phyloP scores from a whole-genome alignment of 2,797 vertebrate species.

The Hydrolagus colliei region DNA sequence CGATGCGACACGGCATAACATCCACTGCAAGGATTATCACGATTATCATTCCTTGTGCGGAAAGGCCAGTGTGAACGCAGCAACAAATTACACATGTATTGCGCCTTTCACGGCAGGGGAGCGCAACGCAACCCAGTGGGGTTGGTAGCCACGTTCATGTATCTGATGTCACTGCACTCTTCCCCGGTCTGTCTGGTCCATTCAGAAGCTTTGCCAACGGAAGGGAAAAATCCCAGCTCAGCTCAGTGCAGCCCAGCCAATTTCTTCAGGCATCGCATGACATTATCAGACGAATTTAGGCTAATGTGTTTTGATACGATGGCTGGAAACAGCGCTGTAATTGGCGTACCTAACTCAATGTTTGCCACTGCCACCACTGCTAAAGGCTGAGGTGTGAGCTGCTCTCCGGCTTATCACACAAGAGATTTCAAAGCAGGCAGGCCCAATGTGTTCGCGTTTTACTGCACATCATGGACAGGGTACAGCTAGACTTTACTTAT shows the following conservation, averaged over 20 bases:
- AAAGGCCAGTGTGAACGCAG: no score
- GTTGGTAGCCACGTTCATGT: slow-evolving; percentile 42
- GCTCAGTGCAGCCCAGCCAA: not conserved
- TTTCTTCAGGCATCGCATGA: slow-evolving; percentile 54
- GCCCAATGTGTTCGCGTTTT: slow-evolving; percentile 62
- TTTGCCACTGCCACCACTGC: slow-evolving; percentile 41
- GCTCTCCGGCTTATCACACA: slow-evolving; percentile 74
- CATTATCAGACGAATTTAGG: slow-evolving; percentile 65
- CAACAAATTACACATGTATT: no score
- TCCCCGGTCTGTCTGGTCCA: slow-evolving; percentile 36
- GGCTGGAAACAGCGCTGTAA: slow-evolving; percentile 60
- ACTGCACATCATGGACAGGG: slow-evolving; percentile 43
- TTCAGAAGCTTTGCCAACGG: slow-evolving; percentile 36
- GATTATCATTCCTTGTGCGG: no score
- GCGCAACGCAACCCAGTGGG: slow-evolving; percentile 40
- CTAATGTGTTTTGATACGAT: slow-evolving; percentile 75
- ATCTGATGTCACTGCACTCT: slow-evolving; percentile 32
- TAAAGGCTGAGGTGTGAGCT: slow-evolving; percentile 68
- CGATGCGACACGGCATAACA: no score
- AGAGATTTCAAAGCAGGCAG: slow-evolving; percentile 67
- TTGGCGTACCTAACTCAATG: slow-evolving; percentile 67
- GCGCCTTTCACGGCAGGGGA: no score
- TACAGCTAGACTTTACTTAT: slow-evolving; percentile 49
- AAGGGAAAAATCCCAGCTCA: slow-evolving; percentile 34
- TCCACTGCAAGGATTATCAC: no score